Base-by-base conservation (phyloP, 2,113 vertebrate species). In the Etia nguti region DNA sequence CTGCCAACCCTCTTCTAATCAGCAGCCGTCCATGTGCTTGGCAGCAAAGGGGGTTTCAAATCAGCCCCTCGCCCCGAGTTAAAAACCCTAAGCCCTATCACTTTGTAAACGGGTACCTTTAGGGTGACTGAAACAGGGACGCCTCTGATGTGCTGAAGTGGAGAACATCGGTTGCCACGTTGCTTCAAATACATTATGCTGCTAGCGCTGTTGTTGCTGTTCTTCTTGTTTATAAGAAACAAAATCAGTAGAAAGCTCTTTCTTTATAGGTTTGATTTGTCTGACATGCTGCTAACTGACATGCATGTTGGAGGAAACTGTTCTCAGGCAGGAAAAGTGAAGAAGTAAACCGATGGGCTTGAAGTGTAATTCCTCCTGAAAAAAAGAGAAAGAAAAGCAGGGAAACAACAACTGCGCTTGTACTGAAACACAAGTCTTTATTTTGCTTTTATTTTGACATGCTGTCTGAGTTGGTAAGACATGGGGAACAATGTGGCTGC, bases 21-120 rank as follows among this genome's bases (percentile, higher is more conserved):
- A 97, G 96, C 95, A 96, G 94, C 92, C 93, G 92, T 96, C 96
- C 96, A 97, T 97, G 96, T 65, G 95, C 92, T 96, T 97, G 96
- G 96, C 96, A 97, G 90, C 89, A 60, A 82, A 92, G 93, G 94
- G 93, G 95, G 93, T 96, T 95, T 95, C 93, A 92, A 95, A 97
- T 95, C 95, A 91, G 94, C 92, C 92, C 92, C 93, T 95, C 82
- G 92, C 96, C 95, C 91, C 93, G 82, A 95, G 95, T 96, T 93
- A 94, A 95, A 95, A 96, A 95, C 95, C 93, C 93, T 95, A 94
- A 96, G 94, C 93, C 94, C 94, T 94, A 95, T 95, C 94, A 95
- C 95, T 96, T 95, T 96, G 96, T 96, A 95, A 96, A 94, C 83
- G 94, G 93, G 93, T 95, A 96, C 95, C 96, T 96, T 96, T 92